A percentile compares a stretch with the other conserved stretches of the same genome.
Conservation (phyloP, 1,140 invertebrate genomes). For the Platorchestia sp. region DNA sequence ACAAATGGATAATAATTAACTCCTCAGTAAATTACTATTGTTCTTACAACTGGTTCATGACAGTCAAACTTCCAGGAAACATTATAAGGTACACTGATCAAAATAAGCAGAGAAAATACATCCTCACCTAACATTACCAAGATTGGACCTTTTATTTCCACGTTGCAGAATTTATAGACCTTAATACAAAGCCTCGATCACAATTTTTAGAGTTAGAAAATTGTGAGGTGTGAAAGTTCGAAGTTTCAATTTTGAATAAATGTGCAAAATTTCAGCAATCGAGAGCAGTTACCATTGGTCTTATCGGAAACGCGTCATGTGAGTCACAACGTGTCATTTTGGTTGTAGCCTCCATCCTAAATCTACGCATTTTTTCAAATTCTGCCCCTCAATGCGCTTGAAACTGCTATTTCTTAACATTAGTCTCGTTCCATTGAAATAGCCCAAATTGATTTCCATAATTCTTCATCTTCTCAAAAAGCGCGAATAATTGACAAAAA, state of each 20-base stretch:
- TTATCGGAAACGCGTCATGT: background rate
- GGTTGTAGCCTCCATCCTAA: background rate
- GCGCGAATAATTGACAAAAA: background rate
- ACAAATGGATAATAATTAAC: background rate
- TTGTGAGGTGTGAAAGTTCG: background rate
- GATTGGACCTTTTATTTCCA: background rate
- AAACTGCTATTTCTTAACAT: no score
- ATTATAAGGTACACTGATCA: background rate
- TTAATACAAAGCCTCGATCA: background rate
- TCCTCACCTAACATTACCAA: background rate
- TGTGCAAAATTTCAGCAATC: no score
- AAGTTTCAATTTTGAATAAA: no score
- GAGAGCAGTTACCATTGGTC: no score
- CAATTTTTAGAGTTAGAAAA: background rate
- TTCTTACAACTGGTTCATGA: background rate
- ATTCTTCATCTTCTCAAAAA: no score
- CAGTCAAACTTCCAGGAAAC: background rate
- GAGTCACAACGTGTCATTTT: background rate
- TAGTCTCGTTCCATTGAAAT: no score
- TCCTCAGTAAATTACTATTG: background rate
- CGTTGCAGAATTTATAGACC: background rate
- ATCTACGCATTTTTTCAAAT: background rate
- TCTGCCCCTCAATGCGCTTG: background rate
- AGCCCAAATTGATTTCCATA: no score
- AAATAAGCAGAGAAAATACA: background rate